Evolutionary conservation across 2,113 vertebrate species (phyloP).

Genomic region (Lophochroa leadbeateri): DNA sequence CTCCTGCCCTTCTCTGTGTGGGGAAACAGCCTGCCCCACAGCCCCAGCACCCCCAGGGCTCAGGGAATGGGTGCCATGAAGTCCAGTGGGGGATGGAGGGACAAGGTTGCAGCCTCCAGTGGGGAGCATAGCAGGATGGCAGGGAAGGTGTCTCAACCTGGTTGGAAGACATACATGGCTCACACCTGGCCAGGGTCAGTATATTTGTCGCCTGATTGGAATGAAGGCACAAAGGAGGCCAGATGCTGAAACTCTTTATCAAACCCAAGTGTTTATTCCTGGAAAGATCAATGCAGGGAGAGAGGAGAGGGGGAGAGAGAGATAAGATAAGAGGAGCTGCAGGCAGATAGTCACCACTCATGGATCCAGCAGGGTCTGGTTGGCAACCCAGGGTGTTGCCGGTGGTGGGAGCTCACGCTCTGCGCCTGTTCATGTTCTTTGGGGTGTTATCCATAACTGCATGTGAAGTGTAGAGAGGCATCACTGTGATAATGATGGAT

Average conservation of each 20-base stretch:
- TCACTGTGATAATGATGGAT: neutral
- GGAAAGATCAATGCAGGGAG: neutral
- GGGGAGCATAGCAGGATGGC: too few species aligned
- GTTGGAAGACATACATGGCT: neutral
- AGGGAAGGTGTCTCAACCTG: neutral
- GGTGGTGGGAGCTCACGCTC: neutral
- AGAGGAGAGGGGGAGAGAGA: neutral
- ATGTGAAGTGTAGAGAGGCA: fast-evolving
- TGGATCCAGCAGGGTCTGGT: neutral
- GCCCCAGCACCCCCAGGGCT: neutral
- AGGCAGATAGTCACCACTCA: neutral
- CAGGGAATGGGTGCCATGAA: neutral
- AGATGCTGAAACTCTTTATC: neutral
- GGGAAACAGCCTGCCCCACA: neutral
- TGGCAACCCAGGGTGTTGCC: neutral
- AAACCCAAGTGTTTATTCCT: neutral
- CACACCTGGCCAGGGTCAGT: neutral
- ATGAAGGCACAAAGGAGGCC: neutral
- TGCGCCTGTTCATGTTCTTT: neutral
- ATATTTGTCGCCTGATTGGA: neutral
- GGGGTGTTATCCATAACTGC: neutral
- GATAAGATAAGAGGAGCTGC: neutral
- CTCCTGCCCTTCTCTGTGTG: too few species aligned
- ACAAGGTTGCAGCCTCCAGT: neutral
- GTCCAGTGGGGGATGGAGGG: neutral